Evolutionary conservation across 2,888 invertebrate genomes (phyloP).

Genomic region (Linnaemya tessellans): DNA sequence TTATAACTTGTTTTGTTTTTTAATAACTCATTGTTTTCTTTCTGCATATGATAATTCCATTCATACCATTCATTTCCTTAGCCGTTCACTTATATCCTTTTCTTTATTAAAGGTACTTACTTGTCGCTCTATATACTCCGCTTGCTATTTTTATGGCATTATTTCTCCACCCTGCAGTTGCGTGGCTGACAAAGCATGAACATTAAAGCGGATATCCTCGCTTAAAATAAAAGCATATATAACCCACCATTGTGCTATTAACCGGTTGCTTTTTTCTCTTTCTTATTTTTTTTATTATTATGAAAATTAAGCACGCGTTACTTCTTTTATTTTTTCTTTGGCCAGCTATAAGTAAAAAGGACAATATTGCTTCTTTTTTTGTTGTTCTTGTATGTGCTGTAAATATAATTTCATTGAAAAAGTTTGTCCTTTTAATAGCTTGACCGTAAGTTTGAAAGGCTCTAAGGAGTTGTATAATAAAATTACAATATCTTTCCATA

Average conservation of each 20-base stretch:
- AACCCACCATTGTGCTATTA: slow-evolving; percentile 59
- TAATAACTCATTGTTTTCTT: slow-evolving; percentile 49
- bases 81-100: slow-evolving; percentile 61
- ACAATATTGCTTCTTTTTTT: slow-evolving; percentile 37
- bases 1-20: background rate
- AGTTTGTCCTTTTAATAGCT: slow-evolving; percentile 72
- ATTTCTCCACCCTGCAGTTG: slow-evolving; percentile 9
- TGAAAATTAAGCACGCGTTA: slow-evolving; percentile 70
- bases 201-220: slow-evolving; percentile 70
- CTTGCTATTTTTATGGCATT: slow-evolving; percentile 19
- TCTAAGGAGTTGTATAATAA: slow-evolving; percentile 70
- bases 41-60: slow-evolving; percentile 62
- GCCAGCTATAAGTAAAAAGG: slow-evolving; percentile 16
- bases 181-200: slow-evolving; percentile 66
- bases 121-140: slow-evolving; percentile 32
- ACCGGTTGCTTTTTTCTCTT: slow-evolving; percentile 26
- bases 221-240: slow-evolving; percentile 69
- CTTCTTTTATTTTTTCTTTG: slow-evolving; percentile 31
- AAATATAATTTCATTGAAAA: slow-evolving; percentile 73
- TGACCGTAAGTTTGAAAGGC: slow-evolving; percentile 69
- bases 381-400: slow-evolving; percentile 41
- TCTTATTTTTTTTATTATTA: slow-evolving; percentile 61
- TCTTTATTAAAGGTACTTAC: slow-evolving; percentile 62
- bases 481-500: slow-evolving; percentile 64
- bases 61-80: slow-evolving; percentile 62